Evolutionary conservation across 2,888 invertebrate species (phyloP).

Genomic region (Prosapia bicincta): DNA sequence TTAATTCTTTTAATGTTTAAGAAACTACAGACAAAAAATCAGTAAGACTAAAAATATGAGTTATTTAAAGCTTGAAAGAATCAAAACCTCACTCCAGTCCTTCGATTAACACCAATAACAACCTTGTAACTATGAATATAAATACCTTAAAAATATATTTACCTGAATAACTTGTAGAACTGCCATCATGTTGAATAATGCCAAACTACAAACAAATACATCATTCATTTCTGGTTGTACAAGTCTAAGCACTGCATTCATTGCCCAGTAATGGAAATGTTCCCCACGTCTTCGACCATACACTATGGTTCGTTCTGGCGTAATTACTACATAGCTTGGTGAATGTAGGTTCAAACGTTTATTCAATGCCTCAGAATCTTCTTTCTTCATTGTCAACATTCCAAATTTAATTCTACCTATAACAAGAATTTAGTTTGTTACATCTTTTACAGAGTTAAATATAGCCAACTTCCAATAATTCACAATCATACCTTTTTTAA

Average conservation of each 20-base stretch:
- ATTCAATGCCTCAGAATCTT: constrained; percentile 37
- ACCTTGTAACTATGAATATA: too few species aligned
- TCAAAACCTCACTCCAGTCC: too few species aligned
- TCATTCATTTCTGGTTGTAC: constrained; percentile 52
- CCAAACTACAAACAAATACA: constrained; percentile 48
- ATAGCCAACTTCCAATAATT: too few species aligned
- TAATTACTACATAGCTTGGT: constrained; percentile 47
- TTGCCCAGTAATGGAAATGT: constrained; percentile 46
- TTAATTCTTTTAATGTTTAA: too few species aligned
- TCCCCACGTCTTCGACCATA: constrained; percentile 48
- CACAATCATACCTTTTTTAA: too few species aligned
- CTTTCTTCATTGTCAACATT: constrained; percentile 40
- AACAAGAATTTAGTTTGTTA: too few species aligned
- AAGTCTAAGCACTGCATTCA: constrained; percentile 48
- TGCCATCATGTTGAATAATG: constrained; percentile 48
- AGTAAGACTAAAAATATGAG: too few species aligned
- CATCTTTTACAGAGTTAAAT: too few species aligned
- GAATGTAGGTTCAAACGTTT: constrained; percentile 36
- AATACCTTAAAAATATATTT: too few species aligned
- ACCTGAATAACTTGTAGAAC: constrained; percentile 47
- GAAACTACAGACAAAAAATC: too few species aligned
- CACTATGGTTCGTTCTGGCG: constrained; percentile 45
- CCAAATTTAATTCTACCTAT: constrained; percentile 50
- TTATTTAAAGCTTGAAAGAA: too few species aligned
- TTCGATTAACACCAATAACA: too few species aligned